Evolutionary conservation across 1,140 invertebrate genomes (phyloP).

Genomic region (Cryptotermes secundus): DNA sequence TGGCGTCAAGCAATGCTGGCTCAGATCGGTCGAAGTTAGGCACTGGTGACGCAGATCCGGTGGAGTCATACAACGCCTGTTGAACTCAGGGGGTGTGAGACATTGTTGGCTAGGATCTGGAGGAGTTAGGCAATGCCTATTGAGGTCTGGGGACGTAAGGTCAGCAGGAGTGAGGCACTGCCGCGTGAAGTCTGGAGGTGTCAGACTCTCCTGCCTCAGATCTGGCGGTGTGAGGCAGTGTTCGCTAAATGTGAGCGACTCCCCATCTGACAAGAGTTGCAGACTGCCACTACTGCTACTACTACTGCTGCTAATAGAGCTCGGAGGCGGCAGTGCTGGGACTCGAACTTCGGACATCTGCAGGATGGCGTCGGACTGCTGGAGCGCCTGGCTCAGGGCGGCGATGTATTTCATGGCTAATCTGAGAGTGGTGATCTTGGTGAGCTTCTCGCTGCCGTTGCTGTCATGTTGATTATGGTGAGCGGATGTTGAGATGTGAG

Average conservation of each 20-base stretch:
- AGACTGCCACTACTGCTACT: conserved; percentile 32
- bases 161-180: neutral
- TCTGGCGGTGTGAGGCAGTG: conserved; percentile 22
- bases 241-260: conserved; percentile 4
- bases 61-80: neutral
- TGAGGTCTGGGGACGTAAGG: neutral
- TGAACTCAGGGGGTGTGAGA: neutral
- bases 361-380: neutral
- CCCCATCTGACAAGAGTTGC: neutral
- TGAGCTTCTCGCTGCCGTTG: conserved; percentile 71
- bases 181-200: neutral
- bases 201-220: neutral
- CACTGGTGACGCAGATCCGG: neutral
- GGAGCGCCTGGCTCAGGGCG: conserved; percentile 26
- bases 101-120: neutral
- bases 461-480: conserved; percentile 39
- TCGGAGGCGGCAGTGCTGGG: too few relatives aligned
- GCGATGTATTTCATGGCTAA: conserved; percentile 77
- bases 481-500: conserved; percentile 45
- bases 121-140: neutral
- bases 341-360: neutral
- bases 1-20: neutral
- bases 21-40: neutral
- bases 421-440: conserved; percentile 85
- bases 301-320: neutral